phyloP scores from a whole-genome alignment of 2,888 invertebrate genomes.

The Caenorhabditis angaria region DNA sequence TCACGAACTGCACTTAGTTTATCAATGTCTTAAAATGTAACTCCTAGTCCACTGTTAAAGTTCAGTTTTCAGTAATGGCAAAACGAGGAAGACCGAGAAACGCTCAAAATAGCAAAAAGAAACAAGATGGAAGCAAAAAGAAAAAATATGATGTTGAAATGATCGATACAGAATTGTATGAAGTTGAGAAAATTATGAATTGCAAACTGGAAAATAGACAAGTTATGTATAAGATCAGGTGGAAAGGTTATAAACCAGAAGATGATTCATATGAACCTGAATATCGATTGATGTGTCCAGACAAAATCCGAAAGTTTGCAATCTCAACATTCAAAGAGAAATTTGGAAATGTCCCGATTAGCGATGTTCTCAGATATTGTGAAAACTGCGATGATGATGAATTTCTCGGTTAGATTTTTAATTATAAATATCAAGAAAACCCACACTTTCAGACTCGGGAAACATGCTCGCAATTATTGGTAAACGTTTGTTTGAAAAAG shows the following conservation, averaged over 20 bases:
- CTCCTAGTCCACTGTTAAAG: too few species aligned
- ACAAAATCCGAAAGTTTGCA: background rate
- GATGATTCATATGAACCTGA: background rate
- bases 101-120: too few species aligned
- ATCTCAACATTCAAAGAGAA: background rate
- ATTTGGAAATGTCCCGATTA: background rate
- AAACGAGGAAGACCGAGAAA: too few species aligned
- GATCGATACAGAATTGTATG: background rate
- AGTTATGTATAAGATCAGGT: background rate
- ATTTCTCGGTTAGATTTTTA: background rate
- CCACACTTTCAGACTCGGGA: background rate
- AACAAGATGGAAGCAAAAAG: too few species aligned
- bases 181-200: background rate
- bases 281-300: background rate
- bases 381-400: background rate
- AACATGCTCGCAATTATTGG: background rate
- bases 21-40: too few species aligned
- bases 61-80: too few species aligned
- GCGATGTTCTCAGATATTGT: background rate
- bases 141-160: background rate
- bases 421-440: too few species aligned
- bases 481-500: background rate
- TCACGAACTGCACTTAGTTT: too few species aligned
- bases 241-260: background rate
- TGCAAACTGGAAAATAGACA: background rate